Percentiles rank a stretch among this genome's conserved stretches.
Conservation (phyloP, 2,888 invertebrate species). For the Geophilus truncorum region DNA sequence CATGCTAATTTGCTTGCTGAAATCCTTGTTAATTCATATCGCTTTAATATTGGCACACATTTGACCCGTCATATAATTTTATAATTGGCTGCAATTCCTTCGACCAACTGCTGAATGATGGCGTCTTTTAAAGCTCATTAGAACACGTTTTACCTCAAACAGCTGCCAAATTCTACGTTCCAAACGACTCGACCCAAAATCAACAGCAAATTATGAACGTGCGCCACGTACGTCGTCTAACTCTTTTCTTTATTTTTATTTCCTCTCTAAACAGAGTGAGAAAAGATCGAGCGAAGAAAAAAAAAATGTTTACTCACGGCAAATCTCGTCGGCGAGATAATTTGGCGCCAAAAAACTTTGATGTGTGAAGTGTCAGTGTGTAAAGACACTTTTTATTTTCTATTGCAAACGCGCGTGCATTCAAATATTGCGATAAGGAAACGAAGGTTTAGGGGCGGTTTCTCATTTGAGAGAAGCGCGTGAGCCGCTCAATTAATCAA, state of each 20-base stretch:
- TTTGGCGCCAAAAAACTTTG: background rate
- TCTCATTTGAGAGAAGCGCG: background rate
- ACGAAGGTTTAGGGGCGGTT: background rate
- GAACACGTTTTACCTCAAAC: background rate
- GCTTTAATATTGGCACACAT: conserved; percentile 12
- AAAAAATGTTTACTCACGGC: background rate
- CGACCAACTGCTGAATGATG: background rate
- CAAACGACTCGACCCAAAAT: background rate
- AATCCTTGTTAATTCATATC: conserved; percentile 7
- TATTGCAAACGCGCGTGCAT: background rate
- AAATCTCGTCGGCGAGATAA: background rate
- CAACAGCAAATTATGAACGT: conserved; percentile 7
- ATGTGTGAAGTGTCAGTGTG: background rate
- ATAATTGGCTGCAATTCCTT: background rate
- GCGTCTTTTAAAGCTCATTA: conserved; percentile 18
- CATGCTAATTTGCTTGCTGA: background rate
- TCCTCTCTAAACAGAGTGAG: background rate
- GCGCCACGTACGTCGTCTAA: background rate
- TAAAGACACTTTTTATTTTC: too few relatives aligned
- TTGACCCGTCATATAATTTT: conserved; percentile 6
- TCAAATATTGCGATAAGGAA: background rate
- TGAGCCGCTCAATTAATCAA: background rate
- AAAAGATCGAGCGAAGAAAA: background rate
- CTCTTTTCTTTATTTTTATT: background rate
- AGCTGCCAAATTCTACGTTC: background rate